These are phyloP conservation scores for Orchesella cincta DNA, from an alignment of 1,140 invertebrate species.

Conservation along the genomic window DNA sequence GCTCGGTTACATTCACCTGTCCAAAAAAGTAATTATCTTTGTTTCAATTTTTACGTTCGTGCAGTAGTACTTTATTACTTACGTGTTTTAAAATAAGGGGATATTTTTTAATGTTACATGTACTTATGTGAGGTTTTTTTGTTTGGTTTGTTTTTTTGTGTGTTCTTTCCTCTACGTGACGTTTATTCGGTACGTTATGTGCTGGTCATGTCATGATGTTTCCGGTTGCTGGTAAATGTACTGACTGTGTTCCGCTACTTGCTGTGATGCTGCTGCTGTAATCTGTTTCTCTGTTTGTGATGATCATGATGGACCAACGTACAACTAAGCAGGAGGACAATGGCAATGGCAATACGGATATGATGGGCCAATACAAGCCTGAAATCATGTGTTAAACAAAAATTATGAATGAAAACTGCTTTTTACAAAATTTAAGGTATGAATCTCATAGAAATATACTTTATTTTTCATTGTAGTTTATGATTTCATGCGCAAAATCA, in stretches of 20 bases:
- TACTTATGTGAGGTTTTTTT: conserved; percentile 19
- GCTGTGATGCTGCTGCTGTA: conserved; percentile 54
- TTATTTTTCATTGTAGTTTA: neutral
- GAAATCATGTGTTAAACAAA: conserved; percentile 73
- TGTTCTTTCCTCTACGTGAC: neutral
- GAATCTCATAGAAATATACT: neutral
- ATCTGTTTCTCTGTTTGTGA: conserved; percentile 53
- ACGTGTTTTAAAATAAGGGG: neutral
- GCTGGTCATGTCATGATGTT: conserved; percentile 52
- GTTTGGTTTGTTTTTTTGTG: conserved; percentile 7
- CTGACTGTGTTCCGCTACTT: conserved; percentile 39
- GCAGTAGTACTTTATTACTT: neutral
- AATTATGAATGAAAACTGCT: neutral
- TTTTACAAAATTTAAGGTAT: neutral
- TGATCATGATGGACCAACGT: neutral
- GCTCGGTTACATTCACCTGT: too few relatives aligned
- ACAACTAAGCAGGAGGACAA: conserved; percentile 66
- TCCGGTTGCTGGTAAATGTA: conserved; percentile 58
- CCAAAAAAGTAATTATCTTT: neutral
- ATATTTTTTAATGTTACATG: conserved; percentile 1
- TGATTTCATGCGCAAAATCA: neutral
- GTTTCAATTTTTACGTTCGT: neutral
- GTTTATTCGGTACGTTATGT: conserved; percentile 31
- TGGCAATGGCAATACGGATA: conserved; percentile 63
- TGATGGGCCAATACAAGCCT: conserved; percentile 79